Evolutionary conservation across 2,113 vertebrate species (phyloP), one percentile per base, ranked within the genome.

Genomic region (Poeciliopsis turrubarensis): DNA sequence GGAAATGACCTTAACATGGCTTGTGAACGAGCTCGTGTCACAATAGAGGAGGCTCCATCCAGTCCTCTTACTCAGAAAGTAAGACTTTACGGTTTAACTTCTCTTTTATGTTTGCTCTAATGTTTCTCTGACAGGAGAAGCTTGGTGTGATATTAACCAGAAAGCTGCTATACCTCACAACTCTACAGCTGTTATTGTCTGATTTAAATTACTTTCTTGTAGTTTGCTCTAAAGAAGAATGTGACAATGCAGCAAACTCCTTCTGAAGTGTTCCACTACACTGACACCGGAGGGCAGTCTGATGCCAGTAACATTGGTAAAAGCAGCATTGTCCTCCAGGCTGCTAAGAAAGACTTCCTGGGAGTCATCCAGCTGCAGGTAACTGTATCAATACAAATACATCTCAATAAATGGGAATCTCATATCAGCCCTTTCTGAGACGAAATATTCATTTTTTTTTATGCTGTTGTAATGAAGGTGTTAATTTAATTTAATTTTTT

Each of bases 331-430:
- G 92, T 98, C 14, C 87, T 98, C 3, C 95, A 95, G 78, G 96
- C 98, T 0, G 97, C 97, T 15, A 99, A 96, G 84, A 96, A 92
- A 75, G 97, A 98, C 81, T 94, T 99, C 66, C 91, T 96, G 44
- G 94, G 95, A 27, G 81, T 99, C 86, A 97, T 99, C 90, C 95
- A 96, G 73, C 94, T 98, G 71, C 94, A 97, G 57, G 97, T 98
- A 71, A 95, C 14, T 4, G 5, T 25, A 8, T 68, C 66, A 41
- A 29, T 27, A 1, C 51, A 57, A 57, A 57, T 11, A 6, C 25
- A 57, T n/a, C 9, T 57, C 19, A 57, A 25, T 57, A 19, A 64
- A 31, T 17, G 44, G 3, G 17, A 19, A 47, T 47, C 44, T 19
- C 17, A 44, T 44, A 44, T 15, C 15, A 44, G 15, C 41, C 15